Percentiles rank a stretch among this genome's conserved stretches.
phyloP scores from a whole-genome alignment of 2,888 invertebrate genomes.

The Calliphora vomitoria region DNA sequence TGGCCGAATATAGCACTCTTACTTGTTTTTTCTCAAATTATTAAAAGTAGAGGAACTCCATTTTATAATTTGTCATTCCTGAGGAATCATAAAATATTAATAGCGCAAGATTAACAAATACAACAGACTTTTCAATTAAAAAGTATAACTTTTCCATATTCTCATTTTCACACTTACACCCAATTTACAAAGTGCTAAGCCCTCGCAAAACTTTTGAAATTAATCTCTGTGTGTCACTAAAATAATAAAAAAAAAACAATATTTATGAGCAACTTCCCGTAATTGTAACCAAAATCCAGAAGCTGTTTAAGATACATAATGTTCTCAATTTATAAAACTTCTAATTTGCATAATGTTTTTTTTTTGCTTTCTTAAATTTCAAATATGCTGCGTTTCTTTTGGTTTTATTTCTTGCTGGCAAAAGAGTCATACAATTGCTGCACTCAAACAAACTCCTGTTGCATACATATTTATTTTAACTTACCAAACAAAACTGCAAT shows the following conservation, averaged over 20 bases:
- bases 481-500: constrained; percentile 15
- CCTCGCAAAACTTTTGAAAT: not conserved
- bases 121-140: no score
- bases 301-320: constrained; percentile 50
- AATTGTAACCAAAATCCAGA: constrained; percentile 64
- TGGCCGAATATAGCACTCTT: no score
- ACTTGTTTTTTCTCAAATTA: no score
- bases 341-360: constrained; percentile 68
- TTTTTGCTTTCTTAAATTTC: constrained; percentile 34
- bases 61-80: no score
- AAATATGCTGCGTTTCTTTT: constrained; percentile 21
- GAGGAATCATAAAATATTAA: no score
- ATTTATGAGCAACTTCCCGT: constrained; percentile 53
- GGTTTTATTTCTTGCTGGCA: not conserved
- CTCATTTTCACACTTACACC: not conserved
- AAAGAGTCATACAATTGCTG: not conserved
- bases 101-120: no score
- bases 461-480: not conserved
- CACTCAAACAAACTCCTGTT: constrained; percentile 4
- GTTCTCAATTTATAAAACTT: constrained; percentile 47
- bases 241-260: not conserved
- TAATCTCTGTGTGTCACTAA: constrained; percentile 3
- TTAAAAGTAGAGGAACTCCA: no score
- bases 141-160: no score
- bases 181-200: not conserved